These are phyloP conservation scores for Idaea aversata DNA, from an alignment of 2,888 invertebrate genomes.

Conservation along the genomic window DNA sequence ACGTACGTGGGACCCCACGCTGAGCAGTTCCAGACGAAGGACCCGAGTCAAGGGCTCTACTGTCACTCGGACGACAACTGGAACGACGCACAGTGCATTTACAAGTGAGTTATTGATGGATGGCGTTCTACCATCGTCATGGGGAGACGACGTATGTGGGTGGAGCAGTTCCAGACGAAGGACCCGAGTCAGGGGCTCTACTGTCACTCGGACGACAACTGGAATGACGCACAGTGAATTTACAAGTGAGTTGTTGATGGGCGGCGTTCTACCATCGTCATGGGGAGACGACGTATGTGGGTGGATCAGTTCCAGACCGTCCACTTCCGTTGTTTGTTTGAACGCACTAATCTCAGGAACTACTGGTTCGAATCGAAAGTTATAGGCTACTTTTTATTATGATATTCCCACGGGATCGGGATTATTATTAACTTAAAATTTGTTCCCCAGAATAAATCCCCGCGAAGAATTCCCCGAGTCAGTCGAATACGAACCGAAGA, in stretches of 20 bases:
- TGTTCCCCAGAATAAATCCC: constrained; percentile 58
- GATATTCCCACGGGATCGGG: too few species aligned
- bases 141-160: too few species aligned
- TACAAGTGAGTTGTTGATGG: constrained; percentile 51
- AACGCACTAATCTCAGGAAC: too few species aligned
- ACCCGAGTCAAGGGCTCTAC: constrained; percentile 69
- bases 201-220: constrained; percentile 70
- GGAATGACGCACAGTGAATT: constrained; percentile 73
- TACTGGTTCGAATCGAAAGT: too few species aligned
- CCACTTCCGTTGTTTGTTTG: too few species aligned
- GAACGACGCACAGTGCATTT: constrained; percentile 73
- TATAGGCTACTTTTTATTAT: too few species aligned
- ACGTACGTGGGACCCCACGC: constrained; percentile 72
- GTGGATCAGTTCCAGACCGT: not conserved
- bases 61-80: constrained; percentile 72
- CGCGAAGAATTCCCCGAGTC: constrained; percentile 74
- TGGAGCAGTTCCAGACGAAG: not conserved
- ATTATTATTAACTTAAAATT: not conserved
- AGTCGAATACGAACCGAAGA: constrained; percentile 72
- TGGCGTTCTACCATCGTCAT: not conserved
- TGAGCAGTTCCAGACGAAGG: constrained; percentile 70
- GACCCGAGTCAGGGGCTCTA: constrained; percentile 58
- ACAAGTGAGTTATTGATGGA: constrained; percentile 46
- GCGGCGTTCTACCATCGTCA: not conserved
- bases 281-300: too few species aligned